Base-by-base conservation (phyloP, 2,888 invertebrate species). In the Morpho achilles region DNA sequence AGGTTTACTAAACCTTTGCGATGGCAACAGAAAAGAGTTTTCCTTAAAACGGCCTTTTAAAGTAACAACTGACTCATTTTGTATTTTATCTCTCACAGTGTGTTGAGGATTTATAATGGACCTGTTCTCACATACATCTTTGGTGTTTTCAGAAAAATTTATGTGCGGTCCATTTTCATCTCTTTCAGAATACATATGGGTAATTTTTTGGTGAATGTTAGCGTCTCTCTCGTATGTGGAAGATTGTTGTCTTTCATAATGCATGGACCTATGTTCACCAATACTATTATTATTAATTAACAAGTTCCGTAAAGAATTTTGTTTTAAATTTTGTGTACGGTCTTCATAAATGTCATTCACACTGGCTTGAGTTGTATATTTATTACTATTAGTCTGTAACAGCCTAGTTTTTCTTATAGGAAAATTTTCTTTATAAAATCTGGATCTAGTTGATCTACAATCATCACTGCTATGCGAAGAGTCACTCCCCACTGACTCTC, bases 391-490 rank as follows among this genome's bases (percentile, higher is more conserved):
- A 7, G 42, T 42, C 23, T 42, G 8, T 7, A 9, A 23, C 72
- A 69, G 75, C 69, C 70, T 67, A 66, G 71, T 67, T 66, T 69
- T 71, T 39, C 58, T 41, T 58, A 43, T 57, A 22, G 43, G 73
- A 61, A 69, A 63, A 50, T 75, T 76, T 52, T 70, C 68, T 61
- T 68, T 75, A 56, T 67, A 69, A 50, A 67, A 60, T 44, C 66
- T 68, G 48, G 78, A 79, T 64, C 68, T 75, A 32, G 65, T 65
- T 2, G 85, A 84, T 59, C 69, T 73, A 61, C 75, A 72, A 65
- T 82, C 84, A 73, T 86, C 82, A 72, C 83, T 83, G 60, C 83
- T 84, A 32, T 78, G 61, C 6, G 87, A 84, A 23, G 87, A 87
- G 64, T 82, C 74, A 73, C 85, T 84, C 10, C 74, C 85, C 75